Conservation (phyloP, 2,797 vertebrate genomes). For the Liasis olivaceus region DNA sequence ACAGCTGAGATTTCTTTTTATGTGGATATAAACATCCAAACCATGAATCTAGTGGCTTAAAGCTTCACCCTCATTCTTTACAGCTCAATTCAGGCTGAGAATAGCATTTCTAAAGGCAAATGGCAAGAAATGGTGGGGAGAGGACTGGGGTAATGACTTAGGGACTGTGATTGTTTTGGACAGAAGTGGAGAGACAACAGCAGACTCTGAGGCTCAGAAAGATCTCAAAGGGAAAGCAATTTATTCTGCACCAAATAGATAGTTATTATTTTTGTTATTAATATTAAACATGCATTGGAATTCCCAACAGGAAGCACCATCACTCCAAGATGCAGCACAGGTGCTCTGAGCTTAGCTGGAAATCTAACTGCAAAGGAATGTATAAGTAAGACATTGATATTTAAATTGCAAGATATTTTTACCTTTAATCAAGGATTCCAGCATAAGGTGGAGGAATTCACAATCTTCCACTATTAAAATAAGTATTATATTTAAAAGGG, state of each 20-base stretch:
- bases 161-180: neutral
- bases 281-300: neutral
- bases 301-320: neutral
- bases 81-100: slow-evolving; percentile 66
- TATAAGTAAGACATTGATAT: neutral
- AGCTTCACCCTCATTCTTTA: slow-evolving; percentile 75
- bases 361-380: neutral
- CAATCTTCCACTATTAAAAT: neutral
- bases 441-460: neutral
- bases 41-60: slow-evolving; percentile 74
- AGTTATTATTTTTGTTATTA: neutral
- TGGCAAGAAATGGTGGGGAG: slow-evolving; percentile 45
- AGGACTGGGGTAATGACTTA: slow-evolving; percentile 4
- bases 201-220: neutral
- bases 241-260: neutral
- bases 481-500: neutral
- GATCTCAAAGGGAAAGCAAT: neutral
- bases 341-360: neutral
- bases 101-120: slow-evolving; percentile 57
- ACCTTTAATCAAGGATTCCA: neutral
- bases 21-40: slow-evolving; percentile 74
- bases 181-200: neutral
- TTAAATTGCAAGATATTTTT: neutral
- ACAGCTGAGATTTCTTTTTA: slow-evolving; percentile 80
- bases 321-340: neutral